Evolutionary conservation across 2,797 vertebrate species (phyloP), one percentile per base, ranked within the genome.

Genomic region (Coluber constrictor): DNA sequence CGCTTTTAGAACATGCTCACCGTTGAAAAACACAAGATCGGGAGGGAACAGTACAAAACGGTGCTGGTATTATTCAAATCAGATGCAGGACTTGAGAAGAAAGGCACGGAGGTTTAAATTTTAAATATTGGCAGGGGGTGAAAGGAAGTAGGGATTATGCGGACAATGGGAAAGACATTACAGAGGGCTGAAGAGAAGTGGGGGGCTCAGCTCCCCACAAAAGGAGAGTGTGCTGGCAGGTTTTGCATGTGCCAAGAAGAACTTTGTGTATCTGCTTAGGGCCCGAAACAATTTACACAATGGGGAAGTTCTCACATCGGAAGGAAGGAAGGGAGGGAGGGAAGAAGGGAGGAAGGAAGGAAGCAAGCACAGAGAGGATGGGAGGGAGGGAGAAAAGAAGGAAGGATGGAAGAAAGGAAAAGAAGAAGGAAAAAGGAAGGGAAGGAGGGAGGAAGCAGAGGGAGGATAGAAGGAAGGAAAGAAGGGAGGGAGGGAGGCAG

Each of bases 41-140:
- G 92, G 57, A 91, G 83, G 79, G 87, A 93, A 96, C 86, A 92
- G 55, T 93, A 61, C 89, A 93, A 15, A 91, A 83, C 9, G 2
- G 92, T 88, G 92, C 66, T 83, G 87, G 47, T 16, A 13, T 93
- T 95, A 95, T 93, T 91, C 70, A 94, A 13, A 93, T 93, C 90
- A 94, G 79, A 51, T 7, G 61, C 92, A 95, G 94, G 92, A 90
- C 47, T 95, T 94, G 60, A 54, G 94, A 95, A 63, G 92, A 92
- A 95, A 86, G 9, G 92, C 90, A 94, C 61, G 8, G 92, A 93
- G 87, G 87, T 92, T 93, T 90, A 47, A 95, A 93, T 56, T 94
- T 92, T 83, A 89, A 93, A 29, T 57, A 90, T 92, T 93, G 74
- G 92, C 66, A 27, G 54, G 1, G 18, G 60, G 25, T 54, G 23